These are phyloP conservation scores for Lepidostoma basale DNA, from an alignment of 1,140 invertebrate genomes.

Conservation along the genomic window DNA sequence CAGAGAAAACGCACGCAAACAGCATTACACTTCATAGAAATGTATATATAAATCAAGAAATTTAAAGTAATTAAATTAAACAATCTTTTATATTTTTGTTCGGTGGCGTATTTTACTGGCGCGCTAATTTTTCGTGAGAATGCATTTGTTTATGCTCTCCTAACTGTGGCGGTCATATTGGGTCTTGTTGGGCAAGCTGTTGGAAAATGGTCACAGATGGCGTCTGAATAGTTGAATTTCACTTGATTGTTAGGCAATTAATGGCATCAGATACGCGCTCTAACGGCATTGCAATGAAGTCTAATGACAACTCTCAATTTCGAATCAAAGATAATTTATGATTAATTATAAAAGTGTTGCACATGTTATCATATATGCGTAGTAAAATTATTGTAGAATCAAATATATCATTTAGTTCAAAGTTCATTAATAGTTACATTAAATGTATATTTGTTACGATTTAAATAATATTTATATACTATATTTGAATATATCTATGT, in stretches of 20 bases:
- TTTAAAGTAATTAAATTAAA: not conserved
- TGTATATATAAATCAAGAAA: not conserved
- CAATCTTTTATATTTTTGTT: not conserved
- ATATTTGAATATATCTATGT: too few species aligned
- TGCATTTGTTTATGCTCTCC: conserved; percentile 21
- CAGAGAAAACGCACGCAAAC: not conserved
- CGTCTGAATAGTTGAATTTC: conserved; percentile 13
- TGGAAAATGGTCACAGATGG: conserved; percentile 29
- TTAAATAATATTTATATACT: too few species aligned
- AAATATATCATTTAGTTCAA: too few species aligned
- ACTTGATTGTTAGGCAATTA: conserved; percentile 13
- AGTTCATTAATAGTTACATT: too few species aligned
- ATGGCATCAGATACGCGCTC: conserved; percentile 15
- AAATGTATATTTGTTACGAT: too few species aligned
- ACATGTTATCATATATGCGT: too few species aligned
- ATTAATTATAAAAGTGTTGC: too few species aligned
- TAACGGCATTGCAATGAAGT: too few species aligned
- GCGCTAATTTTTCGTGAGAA: not conserved
- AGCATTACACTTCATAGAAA: not conserved
- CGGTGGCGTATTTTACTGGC: not conserved
- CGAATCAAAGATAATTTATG: too few species aligned
- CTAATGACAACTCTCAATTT: too few species aligned
- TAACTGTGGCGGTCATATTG: conserved; percentile 15
- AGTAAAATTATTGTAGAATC: too few species aligned
- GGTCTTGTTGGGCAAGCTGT: conserved; percentile 28